Evolutionary conservation across 1,140 invertebrate species (phyloP).

Genomic region (Pteromalus puparum): DNA sequence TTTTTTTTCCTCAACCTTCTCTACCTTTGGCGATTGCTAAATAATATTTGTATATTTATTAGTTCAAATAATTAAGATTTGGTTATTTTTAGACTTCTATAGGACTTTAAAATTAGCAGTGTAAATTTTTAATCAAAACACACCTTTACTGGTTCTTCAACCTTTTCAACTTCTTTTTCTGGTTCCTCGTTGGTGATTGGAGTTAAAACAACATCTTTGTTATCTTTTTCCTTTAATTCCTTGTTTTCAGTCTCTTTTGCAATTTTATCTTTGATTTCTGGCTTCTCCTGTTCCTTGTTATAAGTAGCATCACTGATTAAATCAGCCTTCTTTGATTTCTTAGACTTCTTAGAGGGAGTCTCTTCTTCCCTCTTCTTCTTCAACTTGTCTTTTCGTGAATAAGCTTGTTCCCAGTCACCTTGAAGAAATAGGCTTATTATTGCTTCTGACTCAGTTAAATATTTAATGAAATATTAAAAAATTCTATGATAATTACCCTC

Average conservation of each 20-base stretch:
- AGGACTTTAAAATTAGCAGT: not conserved
- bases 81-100: not conserved
- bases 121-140: not conserved
- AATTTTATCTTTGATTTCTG: slow-evolving; percentile 74
- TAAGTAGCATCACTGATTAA: slow-evolving; percentile 64
- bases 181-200: slow-evolving; percentile 63
- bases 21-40: slow-evolving; percentile 54
- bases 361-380: slow-evolving; percentile 78
- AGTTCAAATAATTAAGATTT: not conserved
- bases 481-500: slow-evolving; percentile 74
- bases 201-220: slow-evolving; percentile 69
- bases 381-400: slow-evolving; percentile 79
- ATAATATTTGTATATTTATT: not conserved
- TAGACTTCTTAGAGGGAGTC: slow-evolving; percentile 74
- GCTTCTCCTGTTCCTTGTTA: slow-evolving; percentile 72
- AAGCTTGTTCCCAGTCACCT: slow-evolving; percentile 83
- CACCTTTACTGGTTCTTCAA: slow-evolving; percentile 68
- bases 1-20: slow-evolving; percentile 55
- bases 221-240: slow-evolving; percentile 73
- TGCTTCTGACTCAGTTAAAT: too few relatives aligned
- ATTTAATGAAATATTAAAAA: slow-evolving; percentile 24
- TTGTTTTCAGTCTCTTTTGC: slow-evolving; percentile 76
- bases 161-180: slow-evolving; percentile 69
- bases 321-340: slow-evolving; percentile 71
- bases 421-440: slow-evolving; percentile 48